Percentiles rank a stretch among this genome's conserved stretches.
phyloP scores from a whole-genome alignment of 53 echinoderm and acorn worm genomes.

The Hippasteria phrygiana region DNA sequence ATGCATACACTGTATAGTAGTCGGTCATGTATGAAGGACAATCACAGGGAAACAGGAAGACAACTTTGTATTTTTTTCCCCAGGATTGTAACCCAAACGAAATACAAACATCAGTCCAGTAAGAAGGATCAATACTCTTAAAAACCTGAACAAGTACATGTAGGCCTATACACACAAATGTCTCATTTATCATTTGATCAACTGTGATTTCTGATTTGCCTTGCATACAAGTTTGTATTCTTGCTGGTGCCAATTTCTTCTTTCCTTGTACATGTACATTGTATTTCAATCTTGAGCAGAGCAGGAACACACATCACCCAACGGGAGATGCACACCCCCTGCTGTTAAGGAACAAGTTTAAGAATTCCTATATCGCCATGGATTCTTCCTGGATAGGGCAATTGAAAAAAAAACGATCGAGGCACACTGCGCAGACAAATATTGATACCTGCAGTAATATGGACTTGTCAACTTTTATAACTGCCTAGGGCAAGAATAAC shows the following conservation, averaged over 20 bases:
- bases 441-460: no score
- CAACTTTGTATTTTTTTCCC: no score
- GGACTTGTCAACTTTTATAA: no score
- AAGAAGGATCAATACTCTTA: no score
- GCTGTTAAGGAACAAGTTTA: background rate
- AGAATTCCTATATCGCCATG: slow-evolving; percentile 19
- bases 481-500: no score
- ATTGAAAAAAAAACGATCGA: background rate
- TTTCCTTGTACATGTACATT: background rate
- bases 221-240: background rate
- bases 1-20: no score
- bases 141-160: no score
- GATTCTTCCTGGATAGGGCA: slow-evolving; percentile 29
- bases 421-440: background rate
- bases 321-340: background rate
- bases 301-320: background rate
- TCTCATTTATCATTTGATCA: background rate
- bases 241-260: background rate
- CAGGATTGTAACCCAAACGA: no score
- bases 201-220: background rate
- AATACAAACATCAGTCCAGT: no score
- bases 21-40: no score
- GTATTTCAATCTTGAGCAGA: background rate
- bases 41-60: no score
- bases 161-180: no score